Evolutionary conservation across 2,797 vertebrate species (phyloP).

Genomic region (Mormyrus hasselquistii): DNA sequence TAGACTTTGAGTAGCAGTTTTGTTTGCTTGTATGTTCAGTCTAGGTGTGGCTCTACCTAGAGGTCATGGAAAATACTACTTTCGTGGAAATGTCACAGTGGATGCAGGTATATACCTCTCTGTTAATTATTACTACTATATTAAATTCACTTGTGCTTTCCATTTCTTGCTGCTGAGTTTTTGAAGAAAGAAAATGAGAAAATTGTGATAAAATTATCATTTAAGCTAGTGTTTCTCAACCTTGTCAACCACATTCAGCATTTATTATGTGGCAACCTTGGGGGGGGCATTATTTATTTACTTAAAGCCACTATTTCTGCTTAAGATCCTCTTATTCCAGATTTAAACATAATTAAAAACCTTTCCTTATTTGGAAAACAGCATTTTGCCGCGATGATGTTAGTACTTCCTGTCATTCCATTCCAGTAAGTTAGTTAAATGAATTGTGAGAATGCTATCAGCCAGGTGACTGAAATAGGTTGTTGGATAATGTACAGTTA

Average conservation of each 20-base stretch:
- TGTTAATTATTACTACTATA: background rate
- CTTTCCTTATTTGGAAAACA: background rate
- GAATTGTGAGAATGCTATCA: background rate
- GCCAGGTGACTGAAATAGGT: background rate
- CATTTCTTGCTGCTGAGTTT: background rate
- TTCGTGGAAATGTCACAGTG: conserved; percentile 89
- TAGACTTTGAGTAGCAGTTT: background rate
- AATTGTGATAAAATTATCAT: background rate
- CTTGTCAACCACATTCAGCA: background rate
- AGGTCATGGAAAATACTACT: conserved; percentile 95
- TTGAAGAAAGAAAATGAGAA: background rate
- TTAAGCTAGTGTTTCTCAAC: background rate
- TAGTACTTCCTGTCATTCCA: background rate
- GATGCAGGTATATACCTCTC: conserved; percentile 74
- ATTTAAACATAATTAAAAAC: background rate
- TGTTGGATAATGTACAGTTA: background rate
- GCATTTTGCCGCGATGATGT: background rate
- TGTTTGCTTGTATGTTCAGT: conserved; percentile 53
- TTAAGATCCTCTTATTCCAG: background rate
- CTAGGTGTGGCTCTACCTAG: conserved; percentile 91
- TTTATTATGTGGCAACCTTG: background rate
- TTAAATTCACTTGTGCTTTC: background rate
- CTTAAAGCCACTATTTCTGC: background rate
- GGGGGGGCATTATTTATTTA: background rate
- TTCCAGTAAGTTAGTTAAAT: background rate